These are phyloP conservation scores for Ictidomys tridecemlineatus DNA, from an alignment of 2,113 vertebrate genomes.

Conservation along the genomic window DNA sequence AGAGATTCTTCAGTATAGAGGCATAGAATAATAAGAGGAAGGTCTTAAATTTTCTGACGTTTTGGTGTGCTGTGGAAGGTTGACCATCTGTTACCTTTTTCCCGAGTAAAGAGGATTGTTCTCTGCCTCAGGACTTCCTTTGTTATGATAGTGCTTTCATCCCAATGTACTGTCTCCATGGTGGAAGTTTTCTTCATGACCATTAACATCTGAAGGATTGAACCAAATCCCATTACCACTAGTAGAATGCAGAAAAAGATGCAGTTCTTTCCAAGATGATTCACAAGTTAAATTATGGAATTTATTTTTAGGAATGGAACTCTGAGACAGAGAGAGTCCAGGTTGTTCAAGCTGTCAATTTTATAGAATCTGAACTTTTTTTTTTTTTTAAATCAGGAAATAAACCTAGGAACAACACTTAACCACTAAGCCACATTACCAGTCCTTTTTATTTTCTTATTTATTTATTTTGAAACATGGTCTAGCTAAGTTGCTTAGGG, in stretches of 20 bases:
- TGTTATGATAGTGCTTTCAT: background rate
- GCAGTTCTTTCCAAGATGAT: background rate
- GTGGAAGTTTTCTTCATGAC: background rate
- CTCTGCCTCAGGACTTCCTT: background rate
- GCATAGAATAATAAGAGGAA: background rate
- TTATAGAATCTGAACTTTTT: background rate
- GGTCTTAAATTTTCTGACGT: background rate
- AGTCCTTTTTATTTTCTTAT: too few relatives aligned
- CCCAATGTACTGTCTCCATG: background rate
- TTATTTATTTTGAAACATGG: too few relatives aligned
- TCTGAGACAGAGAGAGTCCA: background rate
- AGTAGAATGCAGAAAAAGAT: background rate
- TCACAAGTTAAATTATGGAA: background rate
- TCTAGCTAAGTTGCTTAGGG: too few relatives aligned
- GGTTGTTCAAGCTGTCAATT: background rate
- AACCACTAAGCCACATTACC: too few relatives aligned
- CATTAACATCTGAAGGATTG: fast-evolving
- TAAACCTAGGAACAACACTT: too few relatives aligned
- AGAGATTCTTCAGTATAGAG: background rate
- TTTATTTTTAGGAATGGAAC: background rate
- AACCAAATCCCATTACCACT: background rate
- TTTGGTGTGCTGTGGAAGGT: background rate
- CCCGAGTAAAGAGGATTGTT: background rate
- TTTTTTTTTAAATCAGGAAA: background rate
- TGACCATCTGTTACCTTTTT: background rate